Base-by-base conservation (phyloP, 2,797 vertebrate genomes). In the Phalloptychus januarius region DNA sequence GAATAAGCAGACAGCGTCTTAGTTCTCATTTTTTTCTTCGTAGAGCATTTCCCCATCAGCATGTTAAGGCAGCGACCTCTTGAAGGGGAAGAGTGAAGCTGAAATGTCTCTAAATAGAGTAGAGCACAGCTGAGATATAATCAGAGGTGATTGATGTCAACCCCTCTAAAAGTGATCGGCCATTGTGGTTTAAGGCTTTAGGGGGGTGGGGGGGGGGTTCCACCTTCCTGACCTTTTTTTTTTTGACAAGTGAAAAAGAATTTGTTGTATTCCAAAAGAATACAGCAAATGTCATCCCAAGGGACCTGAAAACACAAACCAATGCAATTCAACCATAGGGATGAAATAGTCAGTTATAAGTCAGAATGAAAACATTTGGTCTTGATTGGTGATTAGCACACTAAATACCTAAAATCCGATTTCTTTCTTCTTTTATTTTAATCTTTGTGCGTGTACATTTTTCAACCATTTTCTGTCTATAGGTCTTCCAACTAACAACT, bases 101-200 rank as follows among this genome's bases (percentile, higher is more conserved):
- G 61, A 76, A 69, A 69, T 50, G 7, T 86, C 38, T 78, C 75
- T 4, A 56, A 72, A 78, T 69, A n/a, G 61, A 75, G 76, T n/a
- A 77, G 70, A 46, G 74, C 75, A 78, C 71, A 82, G 76, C 73
- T 77, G 85, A 80, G 82, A 78, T 87, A 80, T 85, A 79, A 90
- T 90, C 87, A 87, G 79, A 88, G 81, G 79, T 93, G 92, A 94
- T 94, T 92, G 91, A 93, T 92, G 86, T 85, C 81, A 80, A 48
- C 87, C 85, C 79, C 76, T 54, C 56, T 44, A 84, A 85, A 87
- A 88, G 88, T 90, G 87, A 93, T 90, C 87, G 77, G 87, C 90
- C 87, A 89, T 91, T 93, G 92, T 90, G 86, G 74, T 78, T 77
- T 50, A 38, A 80, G 33, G 79, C 87, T 85, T 84, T n/a, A 11